Evolutionary conservation across 2,113 vertebrate genomes (phyloP).

Genomic region (Casuarius casuarius): DNA sequence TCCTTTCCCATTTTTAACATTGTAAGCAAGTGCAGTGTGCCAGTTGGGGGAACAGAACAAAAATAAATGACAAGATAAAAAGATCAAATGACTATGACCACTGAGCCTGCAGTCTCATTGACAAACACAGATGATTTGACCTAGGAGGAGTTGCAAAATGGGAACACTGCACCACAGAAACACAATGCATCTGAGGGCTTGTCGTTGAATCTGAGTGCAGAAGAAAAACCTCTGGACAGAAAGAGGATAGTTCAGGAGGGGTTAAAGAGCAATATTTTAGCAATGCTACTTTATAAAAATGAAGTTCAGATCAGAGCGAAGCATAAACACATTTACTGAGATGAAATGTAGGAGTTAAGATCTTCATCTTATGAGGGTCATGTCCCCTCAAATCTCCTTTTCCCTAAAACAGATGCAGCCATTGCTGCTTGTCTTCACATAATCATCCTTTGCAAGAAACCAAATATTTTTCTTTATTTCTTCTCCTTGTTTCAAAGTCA

Average conservation of each 20-base stretch:
- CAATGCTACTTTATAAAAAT: not conserved
- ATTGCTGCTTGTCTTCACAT: not conserved
- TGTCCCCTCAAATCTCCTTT: not conserved
- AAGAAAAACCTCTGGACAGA: not conserved
- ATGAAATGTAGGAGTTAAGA: not conserved
- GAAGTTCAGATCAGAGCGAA: not conserved
- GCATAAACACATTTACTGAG: not conserved
- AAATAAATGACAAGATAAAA: not conserved
- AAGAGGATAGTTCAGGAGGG: not conserved
- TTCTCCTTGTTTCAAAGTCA: not conserved
- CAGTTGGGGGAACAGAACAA: not conserved
- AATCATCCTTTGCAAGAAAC: not conserved
- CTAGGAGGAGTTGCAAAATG: not conserved
- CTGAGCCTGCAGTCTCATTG: not conserved
- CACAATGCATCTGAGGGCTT: accelerated
- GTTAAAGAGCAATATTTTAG: not conserved
- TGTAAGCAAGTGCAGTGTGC: not conserved
- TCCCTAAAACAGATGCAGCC: not conserved
- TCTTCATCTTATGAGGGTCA: not conserved
- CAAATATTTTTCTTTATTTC: not conserved
- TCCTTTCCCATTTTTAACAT: not conserved
- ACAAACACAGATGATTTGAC: not conserved
- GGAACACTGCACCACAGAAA: accelerated
- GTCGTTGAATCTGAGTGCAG: not conserved
- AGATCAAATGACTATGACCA: not conserved